These are phyloP conservation scores for Furnarius figulus DNA, from an alignment of 2,113 vertebrate species.

Conservation along the genomic window DNA sequence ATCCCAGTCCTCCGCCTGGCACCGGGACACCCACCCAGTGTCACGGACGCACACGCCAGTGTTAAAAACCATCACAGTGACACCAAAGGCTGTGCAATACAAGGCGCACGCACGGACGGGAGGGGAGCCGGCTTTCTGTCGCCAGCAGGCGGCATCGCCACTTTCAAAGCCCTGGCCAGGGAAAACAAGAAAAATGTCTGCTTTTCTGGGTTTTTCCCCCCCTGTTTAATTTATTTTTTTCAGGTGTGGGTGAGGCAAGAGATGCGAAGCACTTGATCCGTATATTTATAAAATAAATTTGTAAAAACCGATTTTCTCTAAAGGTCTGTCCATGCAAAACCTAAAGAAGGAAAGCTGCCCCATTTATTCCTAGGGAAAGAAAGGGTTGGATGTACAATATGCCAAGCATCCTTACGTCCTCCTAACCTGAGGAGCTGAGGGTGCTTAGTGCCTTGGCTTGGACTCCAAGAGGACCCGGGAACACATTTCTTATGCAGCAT, in stretches of 20 bases:
- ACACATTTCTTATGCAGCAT: background rate
- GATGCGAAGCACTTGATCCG: background rate
- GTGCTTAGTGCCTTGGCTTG: accelerated
- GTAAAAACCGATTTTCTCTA: background rate
- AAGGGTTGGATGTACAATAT: background rate
- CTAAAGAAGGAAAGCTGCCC: background rate
- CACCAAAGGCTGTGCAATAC: background rate
- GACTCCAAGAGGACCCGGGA: background rate
- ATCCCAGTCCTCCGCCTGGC: background rate
- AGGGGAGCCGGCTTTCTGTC: background rate
- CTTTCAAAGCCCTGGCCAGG: background rate
- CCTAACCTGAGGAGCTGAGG: background rate
- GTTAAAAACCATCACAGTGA: background rate
- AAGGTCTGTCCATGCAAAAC: background rate
- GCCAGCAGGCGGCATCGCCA: conserved; percentile 59
- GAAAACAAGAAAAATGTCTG: background rate
- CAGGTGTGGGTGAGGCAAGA: accelerated
- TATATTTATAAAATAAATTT: background rate
- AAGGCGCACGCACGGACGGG: background rate
- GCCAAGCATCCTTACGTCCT: background rate
- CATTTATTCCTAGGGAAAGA: background rate
- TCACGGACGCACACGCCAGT: accelerated
- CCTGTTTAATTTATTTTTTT: background rate
- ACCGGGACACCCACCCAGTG: background rate
- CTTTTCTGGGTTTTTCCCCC: too few species aligned